A percentile compares a stretch with the other conserved stretches of the same genome.
phyloP scores from a whole-genome alignment of 2,113 vertebrate species.

The Barnardius zonarius region DNA sequence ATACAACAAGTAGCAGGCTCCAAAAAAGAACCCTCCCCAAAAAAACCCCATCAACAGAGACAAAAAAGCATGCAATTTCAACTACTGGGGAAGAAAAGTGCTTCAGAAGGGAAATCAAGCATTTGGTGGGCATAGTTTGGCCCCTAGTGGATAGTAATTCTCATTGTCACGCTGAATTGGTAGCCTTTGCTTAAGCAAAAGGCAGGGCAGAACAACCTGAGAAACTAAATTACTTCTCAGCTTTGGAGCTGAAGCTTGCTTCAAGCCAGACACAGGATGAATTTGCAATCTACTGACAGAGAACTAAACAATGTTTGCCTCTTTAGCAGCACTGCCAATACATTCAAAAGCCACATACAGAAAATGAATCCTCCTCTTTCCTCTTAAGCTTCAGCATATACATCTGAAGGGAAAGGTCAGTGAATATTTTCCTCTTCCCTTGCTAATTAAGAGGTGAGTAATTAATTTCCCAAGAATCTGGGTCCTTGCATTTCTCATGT shows the following conservation, averaged over 20 bases:
- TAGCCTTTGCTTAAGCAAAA: constrained; percentile 54
- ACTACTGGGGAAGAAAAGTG: neutral
- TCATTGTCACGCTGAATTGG: constrained; percentile 57
- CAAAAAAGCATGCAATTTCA: neutral
- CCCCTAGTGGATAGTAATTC: constrained; percentile 55
- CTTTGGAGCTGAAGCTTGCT: constrained; percentile 46
- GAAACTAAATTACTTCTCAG: constrained; percentile 49
- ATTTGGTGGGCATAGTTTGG: constrained; percentile 59
- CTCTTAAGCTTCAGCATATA: neutral
- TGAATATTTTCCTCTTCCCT: neutral
- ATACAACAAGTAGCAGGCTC: neutral
- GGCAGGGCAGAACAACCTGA: constrained; percentile 22
- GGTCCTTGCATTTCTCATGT: constrained; percentile 6
- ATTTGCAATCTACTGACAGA: constrained; percentile 39
- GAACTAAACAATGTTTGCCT: constrained; percentile 13
- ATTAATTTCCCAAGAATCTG: constrained; percentile 14
- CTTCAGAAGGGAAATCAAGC: constrained; percentile 33
- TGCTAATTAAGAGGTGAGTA: constrained; percentile 28
- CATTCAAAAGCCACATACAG: constrained; percentile 6
- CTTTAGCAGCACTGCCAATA: constrained; percentile 3
- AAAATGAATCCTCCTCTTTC: neutral
- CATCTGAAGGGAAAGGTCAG: constrained; percentile 9
- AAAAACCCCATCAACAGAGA: neutral
- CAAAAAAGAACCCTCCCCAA: neutral
- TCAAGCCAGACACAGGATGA: constrained; percentile 34